Base-by-base conservation (phyloP, 1,140 invertebrate genomes). In the Aricia agestis region DNA sequence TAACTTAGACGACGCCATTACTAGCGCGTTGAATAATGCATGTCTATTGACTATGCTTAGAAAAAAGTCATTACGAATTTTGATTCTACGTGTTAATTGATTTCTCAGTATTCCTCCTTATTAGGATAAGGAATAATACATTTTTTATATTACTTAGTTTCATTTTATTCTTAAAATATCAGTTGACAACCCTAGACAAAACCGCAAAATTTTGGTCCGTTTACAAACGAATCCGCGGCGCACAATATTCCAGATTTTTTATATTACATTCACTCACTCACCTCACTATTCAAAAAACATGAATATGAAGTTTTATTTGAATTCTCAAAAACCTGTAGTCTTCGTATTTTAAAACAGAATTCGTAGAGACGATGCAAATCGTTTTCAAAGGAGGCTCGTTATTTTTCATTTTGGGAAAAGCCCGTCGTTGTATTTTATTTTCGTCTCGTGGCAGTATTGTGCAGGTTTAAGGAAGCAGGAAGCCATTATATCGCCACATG, bases 401-500 rank as follows among this genome's bases (percentile, higher is more conserved):
- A 79, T 77, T 76, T 79, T 80, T 79, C 71, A 72, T 78, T 77
- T 72, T 63, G 70, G 74, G 72, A 70, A 78, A 68, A 72, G 45
- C 66, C 72, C 72, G 69, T 72, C 73, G 72, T 72, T 73, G 73
- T 80, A 78, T 83, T 82, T 81, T 80, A 85, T 86, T 86, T 86
- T 84, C 79, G 78, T 82, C 82, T 80, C 75, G 77, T 72, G 74
- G 72, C 70, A 75, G 78, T 76, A 87, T 89, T 86, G 84, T 87
- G 80, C 66, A 72, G 76, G 76, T 78, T 82, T 72, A 78, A 86
- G 83, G 85, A 87, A 89, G 76, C 85, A 80, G 87, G 85, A 89
- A 87, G 80, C 87, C 87, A 89, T 89, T 88, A 89, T 76, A 72
- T 77, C 82, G 78, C 74, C 81, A 84, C 82, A 80, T 84, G 84